A percentile compares a stretch with the other conserved stretches of the same genome.
phyloP scores from a whole-genome alignment of 2,797 vertebrate genomes.

The Cuniculus paca region DNA sequence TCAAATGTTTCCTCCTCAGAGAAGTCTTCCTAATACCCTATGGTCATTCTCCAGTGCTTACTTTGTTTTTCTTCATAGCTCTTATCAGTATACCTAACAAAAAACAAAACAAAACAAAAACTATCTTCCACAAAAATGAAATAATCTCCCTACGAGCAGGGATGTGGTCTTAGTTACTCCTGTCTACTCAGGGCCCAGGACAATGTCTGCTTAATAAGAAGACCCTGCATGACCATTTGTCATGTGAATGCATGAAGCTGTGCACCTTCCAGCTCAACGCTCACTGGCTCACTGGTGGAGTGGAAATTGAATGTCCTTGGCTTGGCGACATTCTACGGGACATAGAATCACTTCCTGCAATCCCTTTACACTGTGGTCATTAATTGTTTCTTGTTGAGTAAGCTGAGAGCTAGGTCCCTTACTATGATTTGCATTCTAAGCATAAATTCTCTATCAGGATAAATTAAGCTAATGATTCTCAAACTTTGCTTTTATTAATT shows the following conservation, averaged over 20 bases:
- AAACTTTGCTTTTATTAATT: not conserved
- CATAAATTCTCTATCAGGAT: not conserved
- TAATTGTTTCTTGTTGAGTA: not conserved
- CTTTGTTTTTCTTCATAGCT: not conserved
- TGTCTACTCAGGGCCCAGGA: not conserved
- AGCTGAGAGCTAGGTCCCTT: not conserved
- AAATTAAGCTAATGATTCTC: not conserved
- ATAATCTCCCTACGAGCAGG: not conserved
- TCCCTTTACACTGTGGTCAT: not conserved
- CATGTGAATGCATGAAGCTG: not conserved
- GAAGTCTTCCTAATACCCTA: not conserved
- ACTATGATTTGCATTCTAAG: not conserved
- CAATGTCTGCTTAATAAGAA: not conserved
- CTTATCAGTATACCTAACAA: not conserved
- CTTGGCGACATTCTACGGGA: not conserved
- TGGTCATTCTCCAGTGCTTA: not conserved
- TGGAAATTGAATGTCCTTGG: not conserved
- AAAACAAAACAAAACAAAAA: not conserved
- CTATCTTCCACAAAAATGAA: constrained; percentile 19
- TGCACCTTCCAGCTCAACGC: not conserved
- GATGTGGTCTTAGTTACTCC: not conserved
- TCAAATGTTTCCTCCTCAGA: not conserved
- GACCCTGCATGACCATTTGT: not conserved
- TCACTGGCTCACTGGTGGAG: not conserved
- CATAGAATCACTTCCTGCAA: not conserved